These are phyloP conservation scores for Phocides pigmalion DNA, from an alignment of 1,140 invertebrate genomes.

Conservation along the genomic window DNA sequence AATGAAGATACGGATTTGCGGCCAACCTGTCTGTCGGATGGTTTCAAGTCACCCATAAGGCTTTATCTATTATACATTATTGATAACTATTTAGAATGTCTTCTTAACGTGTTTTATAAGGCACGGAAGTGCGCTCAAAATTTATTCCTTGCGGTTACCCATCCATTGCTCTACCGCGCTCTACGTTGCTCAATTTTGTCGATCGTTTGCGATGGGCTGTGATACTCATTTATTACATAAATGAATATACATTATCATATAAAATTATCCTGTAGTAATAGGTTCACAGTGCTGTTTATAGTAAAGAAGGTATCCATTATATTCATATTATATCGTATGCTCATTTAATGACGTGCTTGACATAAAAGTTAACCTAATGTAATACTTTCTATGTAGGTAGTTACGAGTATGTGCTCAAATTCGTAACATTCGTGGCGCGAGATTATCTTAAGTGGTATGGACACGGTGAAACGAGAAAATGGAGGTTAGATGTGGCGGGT, in stretches of 20 bases:
- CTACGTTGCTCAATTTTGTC: too few species aligned
- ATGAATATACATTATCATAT: background rate
- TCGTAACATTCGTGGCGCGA: conserved; percentile 14
- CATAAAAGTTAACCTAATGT: conserved; percentile 9
- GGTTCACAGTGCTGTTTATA: background rate
- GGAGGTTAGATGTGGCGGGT: conserved; percentile 34
- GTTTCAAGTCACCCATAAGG: too few species aligned
- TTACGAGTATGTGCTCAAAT: conserved; percentile 11
- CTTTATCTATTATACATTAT: too few species aligned
- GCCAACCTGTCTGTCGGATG: too few species aligned
- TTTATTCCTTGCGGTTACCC: too few species aligned
- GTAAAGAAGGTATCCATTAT: background rate
- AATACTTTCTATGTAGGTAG: conserved; percentile 14
- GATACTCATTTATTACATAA: background rate
- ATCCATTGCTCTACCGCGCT: too few species aligned
- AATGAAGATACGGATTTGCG: too few species aligned
- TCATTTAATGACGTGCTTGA: background rate
- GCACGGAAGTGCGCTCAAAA: too few species aligned
- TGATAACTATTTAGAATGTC: too few species aligned
- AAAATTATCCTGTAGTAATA: background rate
- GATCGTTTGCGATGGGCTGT: too few species aligned
- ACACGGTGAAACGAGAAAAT: conserved; percentile 28
- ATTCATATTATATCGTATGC: background rate
- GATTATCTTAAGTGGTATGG: conserved; percentile 13
- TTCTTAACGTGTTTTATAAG: too few species aligned